phyloP scores from a whole-genome alignment of 2,888 invertebrate species.

The Ligdia adustata region DNA sequence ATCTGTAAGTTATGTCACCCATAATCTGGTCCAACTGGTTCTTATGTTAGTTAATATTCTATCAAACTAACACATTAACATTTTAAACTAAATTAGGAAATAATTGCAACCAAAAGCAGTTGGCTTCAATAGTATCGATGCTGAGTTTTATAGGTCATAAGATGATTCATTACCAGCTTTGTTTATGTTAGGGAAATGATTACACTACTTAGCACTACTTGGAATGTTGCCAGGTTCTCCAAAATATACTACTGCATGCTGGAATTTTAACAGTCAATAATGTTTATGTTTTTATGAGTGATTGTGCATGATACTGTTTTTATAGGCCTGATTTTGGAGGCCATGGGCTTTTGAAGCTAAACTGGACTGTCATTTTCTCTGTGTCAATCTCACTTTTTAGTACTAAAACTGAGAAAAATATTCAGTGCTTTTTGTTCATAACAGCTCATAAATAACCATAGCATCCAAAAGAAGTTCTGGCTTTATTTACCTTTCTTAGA shows the following conservation, averaged over 20 bases:
- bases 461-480: no score
- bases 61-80: neutral
- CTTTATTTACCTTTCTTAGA: no score
- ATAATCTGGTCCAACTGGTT: conserved; percentile 13
- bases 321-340: conserved; percentile 3
- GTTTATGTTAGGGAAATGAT: neutral
- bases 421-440: no score
- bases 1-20: neutral
- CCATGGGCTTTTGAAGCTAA: neutral
- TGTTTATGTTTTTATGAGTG: conserved; percentile 6
- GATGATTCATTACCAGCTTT: neutral
- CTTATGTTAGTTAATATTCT: conserved; percentile 10
- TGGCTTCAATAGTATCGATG: neutral
- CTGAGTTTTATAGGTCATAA: neutral
- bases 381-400: no score
- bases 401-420: no score
- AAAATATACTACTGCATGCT: conserved; percentile 11
- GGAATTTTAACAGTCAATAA: conserved; percentile 27
- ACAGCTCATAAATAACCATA: no score
- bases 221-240: conserved; percentile 31
- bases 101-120: neutral
- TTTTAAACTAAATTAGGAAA: neutral
- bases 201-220: conserved; percentile 12
- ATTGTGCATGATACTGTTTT: conserved; percentile 2
- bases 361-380: no score